A percentile compares a stretch with the other conserved stretches of the same genome.
Evolutionary conservation across 2,797 vertebrate species (phyloP).

Genomic region (Botia almorhae): DNA sequence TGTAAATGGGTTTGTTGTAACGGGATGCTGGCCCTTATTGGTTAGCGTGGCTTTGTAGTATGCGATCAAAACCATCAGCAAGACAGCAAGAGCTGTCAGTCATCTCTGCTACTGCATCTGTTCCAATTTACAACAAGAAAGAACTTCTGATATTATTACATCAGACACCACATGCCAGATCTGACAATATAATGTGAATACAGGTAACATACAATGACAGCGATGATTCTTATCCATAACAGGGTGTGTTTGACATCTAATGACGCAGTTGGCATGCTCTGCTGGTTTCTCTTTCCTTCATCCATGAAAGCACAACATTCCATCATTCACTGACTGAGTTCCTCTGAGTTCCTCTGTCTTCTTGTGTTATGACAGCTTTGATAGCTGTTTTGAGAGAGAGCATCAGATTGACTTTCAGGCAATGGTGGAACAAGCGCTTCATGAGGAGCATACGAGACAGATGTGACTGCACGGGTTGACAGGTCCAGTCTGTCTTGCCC

Average conservation of each 20-base stretch:
- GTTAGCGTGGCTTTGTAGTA: too few species aligned
- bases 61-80: too few species aligned
- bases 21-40: too few species aligned
- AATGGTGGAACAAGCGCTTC: conserved; percentile 25
- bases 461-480: background rate
- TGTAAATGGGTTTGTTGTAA: too few species aligned
- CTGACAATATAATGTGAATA: background rate
- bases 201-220: background rate
- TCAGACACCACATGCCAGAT: background rate
- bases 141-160: background rate
- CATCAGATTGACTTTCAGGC: conserved; percentile 1
- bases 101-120: conserved; percentile 2
- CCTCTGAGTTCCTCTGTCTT: background rate
- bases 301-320: background rate
- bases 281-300: conserved; percentile 4
- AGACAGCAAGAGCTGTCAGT: background rate
- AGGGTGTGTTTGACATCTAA: background rate
- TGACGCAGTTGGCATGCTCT: background rate
- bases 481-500: background rate
- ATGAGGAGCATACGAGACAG: background rate
- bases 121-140: background rate
- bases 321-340: conserved; percentile 4
- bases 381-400: conserved; percentile 20
- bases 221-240: background rate
- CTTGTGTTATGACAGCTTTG: conserved; percentile 7